phyloP scores from a whole-genome alignment of 2,888 invertebrate genomes.

The Catocala nupta region DNA sequence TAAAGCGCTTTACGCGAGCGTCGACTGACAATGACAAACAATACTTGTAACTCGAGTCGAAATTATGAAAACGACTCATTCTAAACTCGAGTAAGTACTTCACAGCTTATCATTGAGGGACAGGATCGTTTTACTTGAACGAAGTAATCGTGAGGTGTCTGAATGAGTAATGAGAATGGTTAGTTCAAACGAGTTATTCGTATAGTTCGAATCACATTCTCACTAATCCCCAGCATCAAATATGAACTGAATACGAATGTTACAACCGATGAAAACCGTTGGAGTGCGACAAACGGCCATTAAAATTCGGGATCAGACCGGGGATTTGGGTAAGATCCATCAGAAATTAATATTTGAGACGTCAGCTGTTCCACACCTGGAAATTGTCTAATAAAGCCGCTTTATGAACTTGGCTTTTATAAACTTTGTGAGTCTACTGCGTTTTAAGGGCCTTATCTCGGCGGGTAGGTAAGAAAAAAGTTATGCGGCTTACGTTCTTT shows the following conservation, averaged over 20 bases:
- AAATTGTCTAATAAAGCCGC: constrained; percentile 79
- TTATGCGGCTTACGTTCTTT: constrained; percentile 52
- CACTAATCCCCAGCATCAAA: constrained; percentile 73
- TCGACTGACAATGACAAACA: constrained; percentile 56
- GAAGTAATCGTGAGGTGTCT: constrained; percentile 71
- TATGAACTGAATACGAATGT: constrained; percentile 69
- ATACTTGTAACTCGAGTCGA: constrained; percentile 60
- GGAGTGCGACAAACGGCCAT: constrained; percentile 60
- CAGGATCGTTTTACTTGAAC: constrained; percentile 70
- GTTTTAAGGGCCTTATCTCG: constrained; percentile 64
- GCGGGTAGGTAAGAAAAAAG: constrained; percentile 58
- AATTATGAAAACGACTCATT: constrained; percentile 70
- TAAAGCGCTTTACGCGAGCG: constrained; percentile 29
- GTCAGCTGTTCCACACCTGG: constrained; percentile 81
- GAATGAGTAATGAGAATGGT: constrained; percentile 72
- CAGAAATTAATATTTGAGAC: constrained; percentile 80
- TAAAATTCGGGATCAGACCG: constrained; percentile 66
- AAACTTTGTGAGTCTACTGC: constrained; percentile 70
- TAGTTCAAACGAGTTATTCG: constrained; percentile 67
- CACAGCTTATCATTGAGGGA: constrained; percentile 65
- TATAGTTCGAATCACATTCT: constrained; percentile 70
- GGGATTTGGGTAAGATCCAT: constrained; percentile 69
- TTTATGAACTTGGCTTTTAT: constrained; percentile 80
- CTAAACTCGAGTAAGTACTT: constrained; percentile 65
- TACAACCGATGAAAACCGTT: constrained; percentile 59